A percentile compares a stretch with the other conserved stretches of the same genome.
These are phyloP conservation scores for Plebejus anna DNA, from an alignment of 2,888 invertebrate genomes.

Conservation along the genomic window DNA sequence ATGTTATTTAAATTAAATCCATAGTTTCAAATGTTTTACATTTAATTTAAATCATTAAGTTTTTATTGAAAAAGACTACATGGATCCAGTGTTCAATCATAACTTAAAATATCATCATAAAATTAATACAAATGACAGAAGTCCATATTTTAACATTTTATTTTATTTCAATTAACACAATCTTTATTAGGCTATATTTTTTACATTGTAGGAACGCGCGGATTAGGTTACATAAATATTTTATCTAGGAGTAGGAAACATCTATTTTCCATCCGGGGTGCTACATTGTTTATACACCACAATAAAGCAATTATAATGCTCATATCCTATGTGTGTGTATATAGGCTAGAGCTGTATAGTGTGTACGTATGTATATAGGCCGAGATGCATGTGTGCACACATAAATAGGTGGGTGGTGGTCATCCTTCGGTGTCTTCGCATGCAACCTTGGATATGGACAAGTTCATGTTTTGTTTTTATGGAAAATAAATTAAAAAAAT, in stretches of 20 bases:
- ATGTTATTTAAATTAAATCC: too few relatives aligned
- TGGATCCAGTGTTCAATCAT: too few relatives aligned
- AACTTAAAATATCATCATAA: too few relatives aligned
- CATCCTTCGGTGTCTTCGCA: conserved; percentile 57
- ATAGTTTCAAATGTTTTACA: too few relatives aligned
- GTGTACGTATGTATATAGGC: conserved; percentile 41
- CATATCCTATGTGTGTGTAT: conserved; percentile 43
- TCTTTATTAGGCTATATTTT: too few relatives aligned
- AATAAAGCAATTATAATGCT: conserved; percentile 42
- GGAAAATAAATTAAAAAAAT: conserved; percentile 39
- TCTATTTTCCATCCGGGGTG: conserved; percentile 33
- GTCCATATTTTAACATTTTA: too few relatives aligned
- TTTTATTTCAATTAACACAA: too few relatives aligned
- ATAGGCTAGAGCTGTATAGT: conserved; percentile 39
- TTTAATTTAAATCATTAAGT: too few relatives aligned
- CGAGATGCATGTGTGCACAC: conserved; percentile 59
- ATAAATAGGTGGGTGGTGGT: conserved; percentile 70
- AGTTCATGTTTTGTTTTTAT: conserved; percentile 42
- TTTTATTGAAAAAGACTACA: too few relatives aligned
- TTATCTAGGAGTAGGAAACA: conserved; percentile 24
- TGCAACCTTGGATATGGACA: conserved; percentile 73
- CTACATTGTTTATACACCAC: conserved; percentile 36
- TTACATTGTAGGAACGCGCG: background rate
- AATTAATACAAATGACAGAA: too few relatives aligned
- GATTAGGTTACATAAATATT: background rate